Base-by-base conservation (phyloP, 2,888 invertebrate genomes). In the Cheilosia variabilis region DNA sequence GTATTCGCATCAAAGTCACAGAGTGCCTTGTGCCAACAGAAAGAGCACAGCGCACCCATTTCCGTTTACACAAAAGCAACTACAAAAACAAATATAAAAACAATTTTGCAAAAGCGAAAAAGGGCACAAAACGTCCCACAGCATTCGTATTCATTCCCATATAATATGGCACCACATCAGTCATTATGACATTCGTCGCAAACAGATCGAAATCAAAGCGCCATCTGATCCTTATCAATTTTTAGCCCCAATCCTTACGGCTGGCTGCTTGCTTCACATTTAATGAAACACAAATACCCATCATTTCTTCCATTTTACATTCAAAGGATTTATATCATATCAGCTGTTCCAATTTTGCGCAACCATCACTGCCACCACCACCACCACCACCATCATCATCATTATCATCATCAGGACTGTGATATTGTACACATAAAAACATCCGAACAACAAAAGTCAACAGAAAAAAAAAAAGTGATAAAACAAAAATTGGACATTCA, bases 241-340 rank as follows among this genome's bases (percentile, higher is more conserved):
- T 84, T 60, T 72, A 81, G 72, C 86, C 84, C 76, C 81, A 81
- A 86, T 86, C 76, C 86, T 72, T 76, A 58, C 55, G 55, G 37
- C 50, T 52, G 55, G 34, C 31, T 75, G 41, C 55, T 81, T 69
- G 69, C 19, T 65, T 69, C 75, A 31, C 75, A 77, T 81, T 72
- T 77, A 72, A 86, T 81, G 76, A 68, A 86, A 86, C 80, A 86
- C 76, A 86, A 86, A 86, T 80, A 86, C 76, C 66, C 76, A 86
- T 81, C 66, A 57, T 68, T 53, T 69, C 57, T 27, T 22, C 22
- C 52, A 19, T 68, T 68, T 72, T 57, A 75, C 65, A 63, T 86
- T 86, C 81, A 86, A 86, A 86, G 81, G 86, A 86, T 71, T 84
- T 78, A 79, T 86, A 81, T 86, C 81, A 81, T 65, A 86, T 86